Conservation (phyloP, 1,140 invertebrate species). For the Teleogryllus occipitalis region DNA sequence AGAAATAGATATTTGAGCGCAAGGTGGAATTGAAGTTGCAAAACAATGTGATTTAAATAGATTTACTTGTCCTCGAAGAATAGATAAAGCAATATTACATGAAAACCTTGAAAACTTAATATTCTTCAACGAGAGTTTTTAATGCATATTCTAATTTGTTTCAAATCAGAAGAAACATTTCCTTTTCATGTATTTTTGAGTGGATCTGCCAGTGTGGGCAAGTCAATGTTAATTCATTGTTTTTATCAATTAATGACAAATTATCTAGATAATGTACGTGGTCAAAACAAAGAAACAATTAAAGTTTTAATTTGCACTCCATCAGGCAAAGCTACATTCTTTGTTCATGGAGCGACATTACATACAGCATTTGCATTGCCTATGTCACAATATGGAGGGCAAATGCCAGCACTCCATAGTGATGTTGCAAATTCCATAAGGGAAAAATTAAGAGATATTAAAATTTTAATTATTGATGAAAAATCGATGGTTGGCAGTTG, state of each 20-base stretch:
- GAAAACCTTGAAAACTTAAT: not conserved
- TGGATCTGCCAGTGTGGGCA: not conserved
- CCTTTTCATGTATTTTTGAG: not conserved
- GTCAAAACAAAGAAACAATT: not conserved
- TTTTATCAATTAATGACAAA: not conserved
- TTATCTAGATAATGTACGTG: not conserved
- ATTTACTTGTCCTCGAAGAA: not conserved
- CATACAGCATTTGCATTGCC: conserved; percentile 33
- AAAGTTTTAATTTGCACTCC: conserved; percentile 22
- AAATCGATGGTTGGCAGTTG: not conserved
- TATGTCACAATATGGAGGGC: conserved; percentile 23
- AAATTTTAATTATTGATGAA: not conserved
- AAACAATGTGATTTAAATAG: no score
- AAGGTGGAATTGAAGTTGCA: no score
- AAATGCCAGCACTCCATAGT: conserved; percentile 13
- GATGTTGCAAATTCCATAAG: not conserved
- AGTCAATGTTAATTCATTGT: not conserved
- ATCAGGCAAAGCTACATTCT: conserved; percentile 34
- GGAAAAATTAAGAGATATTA: not conserved
- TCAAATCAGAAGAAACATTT: not conserved
- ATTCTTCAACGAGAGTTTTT: not conserved
- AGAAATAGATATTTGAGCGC: no score
- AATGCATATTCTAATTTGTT: not conserved
- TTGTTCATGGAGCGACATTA: conserved; percentile 32
- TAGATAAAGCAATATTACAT: not conserved